These are phyloP conservation scores for Holothuria leucospilota DNA, from an alignment of 53 echinoderm and acorn worm species.

Conservation along the genomic window DNA sequence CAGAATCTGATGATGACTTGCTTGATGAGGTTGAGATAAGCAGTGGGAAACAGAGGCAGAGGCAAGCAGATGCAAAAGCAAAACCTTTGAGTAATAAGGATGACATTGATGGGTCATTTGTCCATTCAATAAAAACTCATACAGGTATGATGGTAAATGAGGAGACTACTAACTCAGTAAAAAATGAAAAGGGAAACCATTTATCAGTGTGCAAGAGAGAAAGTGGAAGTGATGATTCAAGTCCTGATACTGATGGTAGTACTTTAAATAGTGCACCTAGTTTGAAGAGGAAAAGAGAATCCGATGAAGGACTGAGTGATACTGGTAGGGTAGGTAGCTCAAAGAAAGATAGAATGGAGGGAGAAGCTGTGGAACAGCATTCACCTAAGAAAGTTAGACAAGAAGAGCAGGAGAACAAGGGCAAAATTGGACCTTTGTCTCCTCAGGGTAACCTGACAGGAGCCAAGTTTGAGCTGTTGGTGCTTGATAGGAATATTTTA, in stretches of 20 bases:
- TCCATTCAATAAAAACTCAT: too few species aligned
- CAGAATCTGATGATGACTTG: too few species aligned
- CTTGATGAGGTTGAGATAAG: too few species aligned
- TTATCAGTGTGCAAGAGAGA: neutral
- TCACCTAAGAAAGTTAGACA: too few species aligned
- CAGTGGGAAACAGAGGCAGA: too few species aligned
- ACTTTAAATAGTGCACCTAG: conserved; percentile 26
- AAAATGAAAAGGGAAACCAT: too few species aligned
- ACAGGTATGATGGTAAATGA: too few species aligned
- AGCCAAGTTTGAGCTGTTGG: conserved; percentile 2
- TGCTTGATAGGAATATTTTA: conserved; percentile 47
- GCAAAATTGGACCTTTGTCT: neutral
- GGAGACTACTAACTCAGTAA: too few species aligned
- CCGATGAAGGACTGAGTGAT: neutral
- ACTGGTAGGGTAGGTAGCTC: neutral
- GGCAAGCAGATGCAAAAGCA: too few species aligned
- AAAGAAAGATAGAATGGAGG: neutral
- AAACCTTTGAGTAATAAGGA: too few species aligned
- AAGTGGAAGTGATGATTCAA: neutral
- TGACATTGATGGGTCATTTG: too few species aligned
- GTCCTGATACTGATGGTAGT: neutral
- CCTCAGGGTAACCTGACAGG: too few species aligned
- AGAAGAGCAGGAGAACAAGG: neutral
- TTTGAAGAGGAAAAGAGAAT: neutral
- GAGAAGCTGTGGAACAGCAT: neutral